Percentiles rank a stretch among this genome's conserved stretches.
Conservation (phyloP, 1,140 invertebrate genomes). For the Charaxes varanes region DNA sequence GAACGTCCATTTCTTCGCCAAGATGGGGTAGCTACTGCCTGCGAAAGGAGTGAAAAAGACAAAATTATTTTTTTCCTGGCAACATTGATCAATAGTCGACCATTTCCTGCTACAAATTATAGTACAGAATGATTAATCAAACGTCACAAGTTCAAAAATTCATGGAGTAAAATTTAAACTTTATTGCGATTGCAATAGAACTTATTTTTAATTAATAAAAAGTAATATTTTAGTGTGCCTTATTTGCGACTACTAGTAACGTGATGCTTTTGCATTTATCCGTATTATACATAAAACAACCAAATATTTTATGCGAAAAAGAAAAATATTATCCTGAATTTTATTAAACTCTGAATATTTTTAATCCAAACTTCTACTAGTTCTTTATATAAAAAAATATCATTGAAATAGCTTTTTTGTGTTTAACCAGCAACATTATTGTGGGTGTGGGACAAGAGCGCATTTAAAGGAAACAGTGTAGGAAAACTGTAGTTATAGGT, state of each 20-base stretch:
- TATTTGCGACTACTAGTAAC: neutral
- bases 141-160: neutral
- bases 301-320: slow-evolving; percentile 7
- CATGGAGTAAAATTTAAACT: slow-evolving; percentile 2
- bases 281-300: slow-evolving; percentile 22
- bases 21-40: slow-evolving; percentile 65
- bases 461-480: slow-evolving; percentile 49
- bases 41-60: slow-evolving; percentile 55
- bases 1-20: slow-evolving; percentile 64
- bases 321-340: slow-evolving; percentile 5
- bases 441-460: slow-evolving; percentile 53
- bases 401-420: slow-evolving; percentile 10
- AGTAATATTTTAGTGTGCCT: neutral
- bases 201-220: neutral
- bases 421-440: slow-evolving; percentile 40
- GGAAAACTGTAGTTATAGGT: slow-evolving; percentile 62
- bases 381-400: neutral
- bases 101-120: slow-evolving; percentile 8
- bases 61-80: slow-evolving; percentile 56
- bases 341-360: slow-evolving; percentile 1
- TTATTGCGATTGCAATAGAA: neutral
- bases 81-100: slow-evolving; percentile 38
- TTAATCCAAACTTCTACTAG: neutral
- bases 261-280: slow-evolving; percentile 13
- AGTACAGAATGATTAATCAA: neutral